Evolutionary conservation across 2,113 vertebrate genomes (phyloP).

Genomic region (Elephas maximus): DNA sequence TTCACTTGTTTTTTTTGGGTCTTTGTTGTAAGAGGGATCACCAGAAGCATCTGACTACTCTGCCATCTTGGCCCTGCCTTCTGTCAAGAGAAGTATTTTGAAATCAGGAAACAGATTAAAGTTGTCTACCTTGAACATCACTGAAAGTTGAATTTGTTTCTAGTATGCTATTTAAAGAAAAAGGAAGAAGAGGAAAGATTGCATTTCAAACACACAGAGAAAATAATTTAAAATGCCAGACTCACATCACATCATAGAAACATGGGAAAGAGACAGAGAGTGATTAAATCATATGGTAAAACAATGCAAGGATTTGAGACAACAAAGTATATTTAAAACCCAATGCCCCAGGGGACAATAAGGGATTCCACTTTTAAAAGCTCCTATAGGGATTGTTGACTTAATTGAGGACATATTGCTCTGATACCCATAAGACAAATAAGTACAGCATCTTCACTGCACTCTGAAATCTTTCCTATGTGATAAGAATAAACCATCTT

Average conservation of each 20-base stretch:
- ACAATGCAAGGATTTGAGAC: neutral
- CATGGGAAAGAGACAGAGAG: neutral
- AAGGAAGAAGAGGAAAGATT: neutral
- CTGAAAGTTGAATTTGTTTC: neutral
- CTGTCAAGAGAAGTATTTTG: neutral
- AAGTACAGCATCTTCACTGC: accelerated
- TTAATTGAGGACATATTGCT: neutral
- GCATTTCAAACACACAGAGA: neutral
- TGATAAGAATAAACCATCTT: neutral
- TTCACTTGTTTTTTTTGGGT: too few relatives aligned
- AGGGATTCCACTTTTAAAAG: neutral
- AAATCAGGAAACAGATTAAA: neutral
- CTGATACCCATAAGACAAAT: neutral
- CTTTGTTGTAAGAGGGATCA: too few relatives aligned
- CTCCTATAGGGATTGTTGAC: neutral
- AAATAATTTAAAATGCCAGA: neutral
- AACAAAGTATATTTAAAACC: neutral
- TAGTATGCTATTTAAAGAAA: neutral
- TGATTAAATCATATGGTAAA: neutral
- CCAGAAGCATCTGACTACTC: too few relatives aligned
- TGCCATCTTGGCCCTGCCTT: too few relatives aligned
- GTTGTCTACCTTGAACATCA: neutral
- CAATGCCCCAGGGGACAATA: neutral
- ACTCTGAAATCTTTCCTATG: neutral
- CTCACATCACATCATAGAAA: neutral